Conservation (phyloP, 2,888 invertebrate species). For the Drosophila planitibia region DNA sequence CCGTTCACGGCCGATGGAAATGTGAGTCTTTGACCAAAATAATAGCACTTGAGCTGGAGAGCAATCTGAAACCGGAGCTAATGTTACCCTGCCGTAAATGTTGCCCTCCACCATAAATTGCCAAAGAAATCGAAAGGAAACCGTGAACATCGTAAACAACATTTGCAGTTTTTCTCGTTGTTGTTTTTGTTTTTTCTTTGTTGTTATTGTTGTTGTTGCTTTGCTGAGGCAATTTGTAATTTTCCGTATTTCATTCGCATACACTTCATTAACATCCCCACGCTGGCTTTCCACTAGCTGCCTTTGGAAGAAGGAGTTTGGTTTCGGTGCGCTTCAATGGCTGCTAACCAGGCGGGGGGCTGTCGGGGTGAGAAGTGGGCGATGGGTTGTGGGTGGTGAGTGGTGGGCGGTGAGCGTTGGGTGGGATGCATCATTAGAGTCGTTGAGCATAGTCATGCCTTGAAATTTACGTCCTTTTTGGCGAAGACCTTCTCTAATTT, state of each 20-base stretch:
- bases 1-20: constrained; percentile 1
- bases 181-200: constrained; percentile 1
- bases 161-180: constrained; percentile 61
- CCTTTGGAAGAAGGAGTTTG: constrained; percentile 55
- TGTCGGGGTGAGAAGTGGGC: constrained; percentile 1
- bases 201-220: constrained; percentile 19
- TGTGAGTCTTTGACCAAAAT: constrained; percentile 59
- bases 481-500: constrained; percentile 77
- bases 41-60: constrained; percentile 51
- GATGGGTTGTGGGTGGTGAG: constrained; percentile 1
- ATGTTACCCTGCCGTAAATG: constrained; percentile 30
- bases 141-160: constrained; percentile 81
- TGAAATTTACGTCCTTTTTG: constrained; percentile 74
- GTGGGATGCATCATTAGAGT: constrained; percentile 83
- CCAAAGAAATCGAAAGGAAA: constrained; percentile 81
- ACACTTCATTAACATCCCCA: constrained; percentile 77
- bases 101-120: constrained; percentile 68
- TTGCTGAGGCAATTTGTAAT: constrained; percentile 74
- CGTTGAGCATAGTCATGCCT: constrained; percentile 71
- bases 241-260: constrained; percentile 80
- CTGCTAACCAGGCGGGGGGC: constrained; percentile 55
- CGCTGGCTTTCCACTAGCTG: constrained; percentile 25
- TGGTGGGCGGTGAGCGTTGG: constrained; percentile 20
- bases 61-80: constrained; percentile 30
- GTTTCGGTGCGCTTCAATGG: constrained; percentile 75